phyloP scores from a whole-genome alignment of 1,140 invertebrate genomes.

The Drosophila triauraria region DNA sequence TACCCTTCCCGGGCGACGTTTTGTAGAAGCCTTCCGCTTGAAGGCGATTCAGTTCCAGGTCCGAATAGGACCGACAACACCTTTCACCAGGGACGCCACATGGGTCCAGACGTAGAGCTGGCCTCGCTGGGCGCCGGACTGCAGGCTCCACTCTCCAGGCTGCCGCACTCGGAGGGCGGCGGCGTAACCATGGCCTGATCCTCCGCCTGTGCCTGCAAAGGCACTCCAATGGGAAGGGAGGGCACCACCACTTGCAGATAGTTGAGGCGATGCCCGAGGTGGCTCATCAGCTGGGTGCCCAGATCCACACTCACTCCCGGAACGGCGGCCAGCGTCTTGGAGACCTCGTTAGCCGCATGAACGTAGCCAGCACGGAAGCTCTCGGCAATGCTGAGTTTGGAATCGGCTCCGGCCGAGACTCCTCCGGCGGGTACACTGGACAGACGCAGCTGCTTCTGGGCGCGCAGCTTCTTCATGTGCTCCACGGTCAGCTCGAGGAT shows the following conservation, averaged over 20 bases:
- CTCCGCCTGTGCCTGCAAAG: slow-evolving; percentile 39
- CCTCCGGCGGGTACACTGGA: slow-evolving; percentile 22
- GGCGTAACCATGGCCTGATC: slow-evolving; percentile 69
- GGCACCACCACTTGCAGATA: slow-evolving; percentile 85
- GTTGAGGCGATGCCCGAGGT: slow-evolving; percentile 93
- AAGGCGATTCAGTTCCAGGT: slow-evolving; percentile 42
- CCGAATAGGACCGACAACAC: neutral
- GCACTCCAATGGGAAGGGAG: slow-evolving; percentile 68
- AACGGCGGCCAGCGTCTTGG: slow-evolving; percentile 91
- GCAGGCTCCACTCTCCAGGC: slow-evolving; percentile 77
- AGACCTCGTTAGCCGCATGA: slow-evolving; percentile 91
- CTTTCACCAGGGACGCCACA: slow-evolving; percentile 84
- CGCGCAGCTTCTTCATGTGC: slow-evolving; percentile 91
- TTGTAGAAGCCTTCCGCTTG: slow-evolving; percentile 44
- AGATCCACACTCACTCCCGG: slow-evolving; percentile 94
- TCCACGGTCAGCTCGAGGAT: slow-evolving; percentile 95
- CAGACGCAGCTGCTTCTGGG: slow-evolving; percentile 87
- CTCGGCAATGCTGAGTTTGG: slow-evolving; percentile 86
- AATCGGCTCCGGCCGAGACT: slow-evolving; percentile 47
- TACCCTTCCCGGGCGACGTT: slow-evolving; percentile 7
- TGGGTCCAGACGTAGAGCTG: slow-evolving; percentile 57
- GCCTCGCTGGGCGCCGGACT: slow-evolving; percentile 82
- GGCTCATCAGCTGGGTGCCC: slow-evolving; percentile 95
- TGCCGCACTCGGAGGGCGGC: slow-evolving; percentile 82
- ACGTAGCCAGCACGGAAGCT: slow-evolving; percentile 92